These are phyloP conservation scores for Prionace glauca DNA, from an alignment of 2,797 vertebrate species.

Conservation along the genomic window DNA sequence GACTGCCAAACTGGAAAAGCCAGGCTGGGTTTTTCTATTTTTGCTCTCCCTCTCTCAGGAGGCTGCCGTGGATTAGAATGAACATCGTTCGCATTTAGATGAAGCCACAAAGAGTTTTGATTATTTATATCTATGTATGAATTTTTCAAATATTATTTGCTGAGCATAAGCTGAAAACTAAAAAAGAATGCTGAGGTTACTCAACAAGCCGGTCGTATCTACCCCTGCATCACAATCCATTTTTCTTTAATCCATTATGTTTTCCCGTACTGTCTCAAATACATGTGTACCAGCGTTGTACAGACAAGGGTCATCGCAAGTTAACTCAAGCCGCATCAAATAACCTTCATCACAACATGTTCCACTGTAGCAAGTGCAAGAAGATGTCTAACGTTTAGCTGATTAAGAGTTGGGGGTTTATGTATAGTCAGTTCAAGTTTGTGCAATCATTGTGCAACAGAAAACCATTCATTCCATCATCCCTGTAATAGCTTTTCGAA, in stretches of 20 bases:
- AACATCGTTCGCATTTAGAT: background rate
- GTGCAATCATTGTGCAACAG: background rate
- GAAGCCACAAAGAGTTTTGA: background rate
- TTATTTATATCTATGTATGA: background rate
- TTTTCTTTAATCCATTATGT: background rate
- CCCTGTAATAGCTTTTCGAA: background rate
- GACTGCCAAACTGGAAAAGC: background rate
- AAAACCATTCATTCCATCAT: background rate
- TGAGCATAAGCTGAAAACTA: background rate
- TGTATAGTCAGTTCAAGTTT: background rate
- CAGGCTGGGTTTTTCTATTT: background rate
- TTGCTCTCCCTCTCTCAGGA: background rate
- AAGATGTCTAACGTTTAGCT: background rate
- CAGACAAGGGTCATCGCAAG: background rate
- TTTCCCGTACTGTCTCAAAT: background rate
- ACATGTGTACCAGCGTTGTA: too few relatives aligned
- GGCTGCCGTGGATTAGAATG: background rate
- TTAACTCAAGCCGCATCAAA: background rate
- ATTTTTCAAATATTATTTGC: background rate
- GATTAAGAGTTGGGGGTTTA: background rate
- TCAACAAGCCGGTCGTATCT: background rate
- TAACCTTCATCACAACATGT: background rate
- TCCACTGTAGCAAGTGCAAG: background rate
- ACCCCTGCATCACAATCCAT: background rate
- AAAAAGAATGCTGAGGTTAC: background rate